These are phyloP conservation scores for Callithrix jacchus DNA, from an alignment of 2,113 vertebrate genomes.

Conservation along the genomic window DNA sequence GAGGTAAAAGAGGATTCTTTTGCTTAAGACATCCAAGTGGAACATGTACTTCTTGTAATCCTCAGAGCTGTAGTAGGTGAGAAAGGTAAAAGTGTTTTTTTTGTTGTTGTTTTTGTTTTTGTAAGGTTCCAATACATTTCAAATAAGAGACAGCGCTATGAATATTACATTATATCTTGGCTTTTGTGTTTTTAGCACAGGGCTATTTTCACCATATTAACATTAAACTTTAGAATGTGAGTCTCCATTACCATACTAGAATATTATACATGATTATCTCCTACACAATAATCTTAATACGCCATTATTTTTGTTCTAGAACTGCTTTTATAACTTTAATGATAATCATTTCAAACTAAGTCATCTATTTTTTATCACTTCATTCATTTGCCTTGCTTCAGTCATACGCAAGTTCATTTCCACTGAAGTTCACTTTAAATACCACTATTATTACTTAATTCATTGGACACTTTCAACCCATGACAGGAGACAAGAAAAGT, in stretches of 20 bases:
- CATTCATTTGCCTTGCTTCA: background rate
- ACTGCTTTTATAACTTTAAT: background rate
- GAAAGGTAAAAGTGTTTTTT: background rate
- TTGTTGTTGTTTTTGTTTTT: background rate
- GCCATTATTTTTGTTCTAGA: background rate
- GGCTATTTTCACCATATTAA: background rate
- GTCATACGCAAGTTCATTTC: background rate
- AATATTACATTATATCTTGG: background rate
- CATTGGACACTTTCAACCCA: background rate
- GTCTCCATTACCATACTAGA: background rate
- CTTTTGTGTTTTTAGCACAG: background rate
- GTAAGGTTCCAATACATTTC: background rate
- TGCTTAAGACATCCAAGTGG: background rate
- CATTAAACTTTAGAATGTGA: background rate
- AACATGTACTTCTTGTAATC: background rate
- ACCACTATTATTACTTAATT: background rate
- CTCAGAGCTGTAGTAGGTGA: rapidly evolving
- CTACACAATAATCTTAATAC: background rate
- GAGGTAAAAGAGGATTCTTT: background rate
- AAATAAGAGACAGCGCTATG: background rate
- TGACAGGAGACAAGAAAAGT: background rate
- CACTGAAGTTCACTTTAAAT: background rate
- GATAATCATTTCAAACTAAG: background rate
- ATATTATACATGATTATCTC: background rate
- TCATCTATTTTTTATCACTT: background rate